Base-by-base conservation (phyloP, 2,113 vertebrate species). In the Cynocephalus volans region DNA sequence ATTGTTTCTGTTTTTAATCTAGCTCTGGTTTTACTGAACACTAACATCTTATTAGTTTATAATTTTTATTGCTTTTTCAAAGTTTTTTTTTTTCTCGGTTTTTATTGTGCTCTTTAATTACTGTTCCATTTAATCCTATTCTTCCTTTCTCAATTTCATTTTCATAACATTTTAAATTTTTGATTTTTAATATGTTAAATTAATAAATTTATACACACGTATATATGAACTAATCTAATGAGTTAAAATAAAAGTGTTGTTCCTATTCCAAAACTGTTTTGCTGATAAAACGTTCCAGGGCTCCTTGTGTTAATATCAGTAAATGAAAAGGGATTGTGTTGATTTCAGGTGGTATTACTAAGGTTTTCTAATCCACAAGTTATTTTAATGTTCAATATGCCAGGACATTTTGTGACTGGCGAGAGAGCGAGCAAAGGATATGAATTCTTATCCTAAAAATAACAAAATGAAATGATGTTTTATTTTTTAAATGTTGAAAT, bases 21-120 rank as follows among this genome's bases (percentile, higher is more conserved):
- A 60, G 15, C 21, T 90, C 18, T 82, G 90, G 48, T 48, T 77
- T 95, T 62, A 64, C 24, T 64, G 24, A 84, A 76, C 28, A 36
- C 4, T 73, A 58, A 52, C 26, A 45, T 83, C 67, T 83, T 76
- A 93, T 86, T n/a, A 36, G 7, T 72, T 69, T 79, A 69, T 69
- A 77, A 69, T 62, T 75, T 80, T 62, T 86, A 23, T 86, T 92
- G 15, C 18, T 89, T 87, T 26, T 92, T 97, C 18, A 28, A 90
- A 24, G 18, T 2, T n/a, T 75, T 82, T 45, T 45, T 45, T 31
- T 52, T 70, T 54, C 41, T 80, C 50, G 28, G 4, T 79, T 60
- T 72, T 41, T 56, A 10, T 75, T 69, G 73, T 81, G 3, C 12
- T 52, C 21, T 50, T 87, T 86, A 77, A 67, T 86, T 83, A 33